Evolutionary conservation across 2,797 vertebrate genomes (phyloP), one percentile per base, ranked within the genome.

Genomic region (Lemur catta): DNA sequence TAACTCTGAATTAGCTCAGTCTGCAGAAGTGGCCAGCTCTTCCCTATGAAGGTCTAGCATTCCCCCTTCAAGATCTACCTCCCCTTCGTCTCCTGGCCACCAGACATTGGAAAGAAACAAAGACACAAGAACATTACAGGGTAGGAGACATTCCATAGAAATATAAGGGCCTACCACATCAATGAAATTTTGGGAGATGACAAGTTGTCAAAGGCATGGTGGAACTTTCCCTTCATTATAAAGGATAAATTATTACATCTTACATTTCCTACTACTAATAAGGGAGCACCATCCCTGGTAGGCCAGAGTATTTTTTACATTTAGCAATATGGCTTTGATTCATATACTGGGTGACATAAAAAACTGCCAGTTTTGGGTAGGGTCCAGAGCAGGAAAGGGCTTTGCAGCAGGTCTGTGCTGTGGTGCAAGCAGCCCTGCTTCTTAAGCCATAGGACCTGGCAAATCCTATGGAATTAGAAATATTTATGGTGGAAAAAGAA

Each of bases 401-500:
- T 90, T 74, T 85, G 72, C 26, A 72, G 52, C 28, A 74, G 33
- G 57, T 35, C 38, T 65, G 46, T 67, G 43, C 65, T 79, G 20
- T n/a, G 78, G n/a, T 71, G 57, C 28, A 57, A 65, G 38, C 11
- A 93, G 55, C 38, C 35, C 63, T 89, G 20, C 17, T 65, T 78
- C 55, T 71, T 85, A 94, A 67, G 33, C 71, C 48, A 57, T 6
- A 88, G 33, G 20, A 94, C 50, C 38, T 92, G 78, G 84, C 59
- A 91, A 92, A 72, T 81, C 38, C 30, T 57, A 46, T 82, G 71
- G 74, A 89, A 94, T 30, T 71, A 79, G 76, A 93, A 92, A 84
- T 87, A 94, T 91, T 92, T 94, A 88, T 61, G 46, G 75, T 86
- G n/a, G 81, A 88, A 96, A 78, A 92, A 69, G 67, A 92, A 91